A percentile compares a stretch with the other conserved stretches of the same genome.
Evolutionary conservation across 2,113 vertebrate genomes (phyloP).

Genomic region (Xiphophorus couchianus): DNA sequence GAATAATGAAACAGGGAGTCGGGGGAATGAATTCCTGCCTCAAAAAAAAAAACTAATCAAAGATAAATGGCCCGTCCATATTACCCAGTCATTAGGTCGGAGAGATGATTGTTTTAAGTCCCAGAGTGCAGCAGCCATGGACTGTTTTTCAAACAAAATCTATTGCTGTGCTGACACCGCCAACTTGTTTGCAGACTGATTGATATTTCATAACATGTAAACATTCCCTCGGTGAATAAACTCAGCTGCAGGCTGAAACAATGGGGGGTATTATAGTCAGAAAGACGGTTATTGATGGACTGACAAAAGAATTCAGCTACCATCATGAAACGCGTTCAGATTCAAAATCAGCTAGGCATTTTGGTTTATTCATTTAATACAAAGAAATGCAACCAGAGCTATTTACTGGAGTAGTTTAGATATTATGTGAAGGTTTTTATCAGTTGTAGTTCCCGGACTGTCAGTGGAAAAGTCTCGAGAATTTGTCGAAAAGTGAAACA

Average conservation of each 20-base stretch:
- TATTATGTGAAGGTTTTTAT: no score
- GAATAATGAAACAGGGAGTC: slow-evolving; percentile 76
- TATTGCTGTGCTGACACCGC: slow-evolving; percentile 59
- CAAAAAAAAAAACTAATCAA: slow-evolving; percentile 70
- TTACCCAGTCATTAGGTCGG: slow-evolving; percentile 66
- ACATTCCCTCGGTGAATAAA: slow-evolving; percentile 47
- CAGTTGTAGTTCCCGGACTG: neutral
- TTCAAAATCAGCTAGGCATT: neutral
- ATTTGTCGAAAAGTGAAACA: neutral
- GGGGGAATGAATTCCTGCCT: slow-evolving; percentile 73
- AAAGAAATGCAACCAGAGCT: neutral
- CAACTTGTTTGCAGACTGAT: slow-evolving; percentile 68
- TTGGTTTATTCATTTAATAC: neutral
- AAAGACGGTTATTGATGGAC: slow-evolving; percentile 47
- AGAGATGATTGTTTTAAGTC: slow-evolving; percentile 76
- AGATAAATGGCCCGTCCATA: slow-evolving; percentile 76
- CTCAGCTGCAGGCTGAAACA: slow-evolving; percentile 55
- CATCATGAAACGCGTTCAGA: neutral
- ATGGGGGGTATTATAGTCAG: slow-evolving; percentile 22
- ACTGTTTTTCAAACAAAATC: slow-evolving; percentile 64
- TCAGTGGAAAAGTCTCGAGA: neutral
- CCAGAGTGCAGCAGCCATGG: slow-evolving; percentile 47
- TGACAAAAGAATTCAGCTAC: slow-evolving; percentile 22
- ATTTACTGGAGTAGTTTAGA: no score
- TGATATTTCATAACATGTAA: slow-evolving; percentile 56